Base-by-base conservation (phyloP, 2,113 vertebrate genomes). In the Trogon melanurus region DNA sequence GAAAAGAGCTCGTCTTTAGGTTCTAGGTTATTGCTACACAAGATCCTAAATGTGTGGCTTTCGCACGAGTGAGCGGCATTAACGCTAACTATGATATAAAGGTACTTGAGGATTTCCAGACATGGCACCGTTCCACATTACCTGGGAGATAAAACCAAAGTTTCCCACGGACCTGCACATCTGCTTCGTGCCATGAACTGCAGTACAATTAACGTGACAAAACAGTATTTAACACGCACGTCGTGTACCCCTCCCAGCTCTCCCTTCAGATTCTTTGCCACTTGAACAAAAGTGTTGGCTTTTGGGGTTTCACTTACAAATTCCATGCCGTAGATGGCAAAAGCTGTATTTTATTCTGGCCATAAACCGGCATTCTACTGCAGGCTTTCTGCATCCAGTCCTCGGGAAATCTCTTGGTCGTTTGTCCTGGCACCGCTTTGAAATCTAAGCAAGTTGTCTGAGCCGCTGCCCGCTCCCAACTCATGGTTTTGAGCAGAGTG, bases 201-300 rank as follows among this genome's bases (percentile, higher is more conserved):
- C 13, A 48, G 21, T 2, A 50, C 10, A 36, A 76, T 34, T 18
- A 23, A 74, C 0, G 3, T 51, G 56, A 48, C 27, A 73, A 47
- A 67, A 54, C 2, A 7, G 7, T 5, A 26, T 19, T 57, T 47
- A 41, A 44, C 11, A 32, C 41, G 7, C 60, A 7, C 4, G 23
- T 44, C 23, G 41, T 36, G 62, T 53, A 27, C 61, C 48, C 13
- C 22, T 54, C 36, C 36, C 14, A 2, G 0, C 50, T 66, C 32
- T 30, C 54, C 32, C 60, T 57, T 50, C 44, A 17, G 60, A 48
- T 72, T 36, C 26, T 45, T 23, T 36, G 27, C n/a, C 72, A 16
- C 9, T 34, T 16, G 8, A 88, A 29, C 15, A 20, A 27, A 5
- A 57, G 7, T 0, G 0, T 1, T n/a, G 5, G 11, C 16, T 36